These are phyloP conservation scores for Heliconius himera DNA, from an alignment of 1,140 invertebrate genomes.

Conservation along the genomic window DNA sequence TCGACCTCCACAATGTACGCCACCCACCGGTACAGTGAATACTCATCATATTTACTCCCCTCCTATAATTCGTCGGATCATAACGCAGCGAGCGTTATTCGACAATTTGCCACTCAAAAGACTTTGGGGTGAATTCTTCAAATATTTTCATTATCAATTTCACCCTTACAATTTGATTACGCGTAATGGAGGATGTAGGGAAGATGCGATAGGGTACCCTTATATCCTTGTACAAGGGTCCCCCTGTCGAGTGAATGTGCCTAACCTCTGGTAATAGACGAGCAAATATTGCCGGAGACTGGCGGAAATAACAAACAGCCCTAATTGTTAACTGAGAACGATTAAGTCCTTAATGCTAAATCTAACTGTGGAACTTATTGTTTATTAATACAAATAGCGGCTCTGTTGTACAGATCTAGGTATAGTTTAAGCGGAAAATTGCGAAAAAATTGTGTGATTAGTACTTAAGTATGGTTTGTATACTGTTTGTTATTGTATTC, in stretches of 20 bases:
- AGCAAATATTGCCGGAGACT: slow-evolving; percentile 31
- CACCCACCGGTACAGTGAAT: not conserved
- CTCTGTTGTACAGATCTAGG: not conserved
- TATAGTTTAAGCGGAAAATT: not conserved
- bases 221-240: not conserved
- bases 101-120: slow-evolving; percentile 41
- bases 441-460: not conserved
- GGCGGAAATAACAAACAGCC: not conserved
- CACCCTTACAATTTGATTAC: slow-evolving; percentile 57
- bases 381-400: not conserved
- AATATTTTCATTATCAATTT: slow-evolving; percentile 54
- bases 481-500: too few species aligned
- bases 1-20: not conserved
- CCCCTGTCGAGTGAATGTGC: not conserved
- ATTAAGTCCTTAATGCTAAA: not conserved
- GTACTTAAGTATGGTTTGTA: not conserved
- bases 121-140: slow-evolving; percentile 42
- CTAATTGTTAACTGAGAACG: not conserved
- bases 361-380: not conserved
- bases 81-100: slow-evolving; percentile 27
- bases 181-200: slow-evolving; percentile 43
- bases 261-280: slow-evolving; percentile 35
- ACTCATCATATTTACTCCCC: slow-evolving; percentile 18
- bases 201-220: slow-evolving; percentile 16
- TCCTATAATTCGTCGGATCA: slow-evolving; percentile 22